Evolutionary conservation across 2,797 vertebrate species (phyloP).

Genomic region (Aphelocoma californica): DNA sequence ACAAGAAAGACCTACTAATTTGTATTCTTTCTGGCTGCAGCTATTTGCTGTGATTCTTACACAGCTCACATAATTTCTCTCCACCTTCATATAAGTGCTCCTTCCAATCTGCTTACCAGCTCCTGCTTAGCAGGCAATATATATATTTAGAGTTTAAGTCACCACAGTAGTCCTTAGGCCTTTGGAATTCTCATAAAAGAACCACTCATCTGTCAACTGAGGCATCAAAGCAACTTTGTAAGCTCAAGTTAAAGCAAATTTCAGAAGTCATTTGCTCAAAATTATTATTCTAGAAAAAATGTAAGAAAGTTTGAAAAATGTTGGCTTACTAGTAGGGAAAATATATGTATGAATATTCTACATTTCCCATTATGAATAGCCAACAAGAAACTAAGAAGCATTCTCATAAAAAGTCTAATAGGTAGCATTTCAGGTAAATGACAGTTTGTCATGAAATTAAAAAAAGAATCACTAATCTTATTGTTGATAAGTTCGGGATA

Average conservation of each 20-base stretch:
- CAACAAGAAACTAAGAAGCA: neutral
- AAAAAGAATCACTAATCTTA: neutral
- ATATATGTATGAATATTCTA: neutral
- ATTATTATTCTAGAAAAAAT: neutral
- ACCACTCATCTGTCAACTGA: neutral
- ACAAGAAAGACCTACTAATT: neutral
- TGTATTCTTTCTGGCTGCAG: neutral
- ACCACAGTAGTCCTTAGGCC: neutral
- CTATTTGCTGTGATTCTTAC: neutral
- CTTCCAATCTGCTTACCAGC: neutral
- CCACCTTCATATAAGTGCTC: neutral
- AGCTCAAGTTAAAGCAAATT: neutral
- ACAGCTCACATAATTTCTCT: neutral
- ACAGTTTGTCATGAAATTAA: neutral
- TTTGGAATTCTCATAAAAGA: neutral
- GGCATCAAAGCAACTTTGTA: neutral
- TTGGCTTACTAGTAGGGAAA: neutral
- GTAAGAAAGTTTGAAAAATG: neutral
- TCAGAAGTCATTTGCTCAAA: slow-evolving; percentile 12
- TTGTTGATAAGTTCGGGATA: neutral
- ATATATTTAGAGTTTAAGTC: neutral
- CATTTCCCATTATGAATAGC: neutral
- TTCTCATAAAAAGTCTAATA: neutral
- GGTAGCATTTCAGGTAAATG: neutral
- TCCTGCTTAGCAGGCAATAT: neutral